Base-by-base conservation (phyloP, 2,113 vertebrate species). In the Embiotoca jacksoni region DNA sequence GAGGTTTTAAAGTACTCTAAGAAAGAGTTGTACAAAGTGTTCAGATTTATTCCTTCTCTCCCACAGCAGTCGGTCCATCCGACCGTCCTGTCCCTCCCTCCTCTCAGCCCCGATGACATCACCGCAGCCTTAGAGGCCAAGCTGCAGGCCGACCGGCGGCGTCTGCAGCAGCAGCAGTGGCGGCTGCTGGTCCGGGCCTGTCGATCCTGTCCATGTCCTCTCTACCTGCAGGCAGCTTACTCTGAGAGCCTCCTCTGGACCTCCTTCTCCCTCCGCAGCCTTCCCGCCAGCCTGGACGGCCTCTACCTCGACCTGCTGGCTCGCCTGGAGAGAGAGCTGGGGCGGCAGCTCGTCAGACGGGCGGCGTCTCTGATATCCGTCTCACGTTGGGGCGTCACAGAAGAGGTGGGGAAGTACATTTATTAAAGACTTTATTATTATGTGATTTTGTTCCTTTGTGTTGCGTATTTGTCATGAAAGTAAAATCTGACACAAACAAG, bases 271-370 rank as follows among this genome's bases (percentile, higher is more conserved):
- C 36, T 67, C 52, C 83, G 79, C 13, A 68, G 30, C 46, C 82
- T 93, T 4, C 89, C 89, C 30, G 67, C 46, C 35, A 81, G 78
- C 53, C 74, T 93, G 23, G 67, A 74, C 47, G 84, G 81, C 16
- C 82, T 95, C n/a, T 94, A 94, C 79, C 58, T 76, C 1, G 10
- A 47, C 11, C 32, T 89, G 10, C 64, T 94, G 36, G 54, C 64
- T 47, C 84, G 89, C 75, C 67, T 95, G 83, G 94, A 93, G 84
- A 84, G 80, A 61, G 80, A 78, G 1, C 85, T 93, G 32, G 94
- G 94, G 1, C 75, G 63, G 13, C 85, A 92, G 53, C 78, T 94
- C 53, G 81, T 94, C 35, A 91, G 91, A 41, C 92, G 82, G 30
- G 77, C 82, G 1, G 79, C 78, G 0, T 80, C 78, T 49, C 86